These are phyloP conservation scores for Ploceus nigricollis DNA, from an alignment of 2,113 vertebrate species.

Conservation along the genomic window DNA sequence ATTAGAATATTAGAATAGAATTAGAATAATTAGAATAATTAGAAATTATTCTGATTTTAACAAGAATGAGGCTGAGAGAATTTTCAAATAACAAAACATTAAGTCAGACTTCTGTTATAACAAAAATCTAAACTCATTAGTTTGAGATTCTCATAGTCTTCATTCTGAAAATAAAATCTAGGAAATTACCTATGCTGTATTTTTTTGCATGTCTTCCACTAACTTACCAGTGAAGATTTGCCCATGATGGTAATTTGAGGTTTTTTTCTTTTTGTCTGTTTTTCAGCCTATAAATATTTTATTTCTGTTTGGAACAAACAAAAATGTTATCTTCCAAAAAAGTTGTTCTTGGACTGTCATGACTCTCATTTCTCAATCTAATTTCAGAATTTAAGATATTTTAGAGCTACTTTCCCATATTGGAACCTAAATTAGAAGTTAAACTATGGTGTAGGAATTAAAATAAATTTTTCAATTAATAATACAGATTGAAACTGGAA, in stretches of 20 bases:
- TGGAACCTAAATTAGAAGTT: background rate
- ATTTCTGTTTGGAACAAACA: background rate
- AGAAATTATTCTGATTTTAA: background rate
- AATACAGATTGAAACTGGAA: background rate
- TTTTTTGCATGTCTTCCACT: background rate
- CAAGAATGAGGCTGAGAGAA: background rate
- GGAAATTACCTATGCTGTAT: background rate
- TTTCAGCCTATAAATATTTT: background rate
- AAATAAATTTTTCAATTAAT: background rate
- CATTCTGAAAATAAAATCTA: background rate
- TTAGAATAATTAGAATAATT: too few species aligned
- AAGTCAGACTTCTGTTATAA: background rate
- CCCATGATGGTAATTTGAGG: fast-evolving
- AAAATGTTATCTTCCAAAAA: background rate
- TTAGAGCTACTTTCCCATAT: background rate
- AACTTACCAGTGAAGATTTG: background rate
- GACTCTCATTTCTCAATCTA: background rate
- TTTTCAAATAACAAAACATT: background rate
- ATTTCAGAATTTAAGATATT: background rate
- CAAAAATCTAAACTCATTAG: background rate
- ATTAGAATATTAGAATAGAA: too few species aligned
- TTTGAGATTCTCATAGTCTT: background rate
- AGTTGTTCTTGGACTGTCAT: background rate
- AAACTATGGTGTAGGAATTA: background rate
- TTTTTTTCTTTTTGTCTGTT: background rate